Evolutionary conservation across 2,797 vertebrate species (phyloP).

Genomic region (Aphelocoma californica): DNA sequence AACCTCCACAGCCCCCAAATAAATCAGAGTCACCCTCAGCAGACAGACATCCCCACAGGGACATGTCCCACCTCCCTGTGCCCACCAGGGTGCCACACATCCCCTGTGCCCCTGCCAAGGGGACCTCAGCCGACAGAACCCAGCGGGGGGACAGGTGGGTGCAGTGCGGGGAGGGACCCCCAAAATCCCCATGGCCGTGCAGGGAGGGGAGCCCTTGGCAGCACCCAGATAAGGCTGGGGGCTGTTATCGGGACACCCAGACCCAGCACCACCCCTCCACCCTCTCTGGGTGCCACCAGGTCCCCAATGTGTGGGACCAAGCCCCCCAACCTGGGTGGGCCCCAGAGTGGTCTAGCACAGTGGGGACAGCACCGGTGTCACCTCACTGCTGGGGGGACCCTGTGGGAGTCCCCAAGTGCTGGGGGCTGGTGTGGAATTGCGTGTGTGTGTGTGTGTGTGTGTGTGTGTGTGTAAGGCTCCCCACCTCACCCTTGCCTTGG

Average conservation of each 20-base stretch:
- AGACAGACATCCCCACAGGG: rapidly evolving
- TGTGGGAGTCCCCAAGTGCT: rapidly evolving
- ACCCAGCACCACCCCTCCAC: neutral
- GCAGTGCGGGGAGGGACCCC: neutral
- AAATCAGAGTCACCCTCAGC: neutral
- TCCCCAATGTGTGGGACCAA: rapidly evolving
- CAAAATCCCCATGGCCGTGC: neutral
- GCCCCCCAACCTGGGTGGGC: neutral
- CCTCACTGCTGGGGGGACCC: neutral
- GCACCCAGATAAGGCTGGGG: neutral
- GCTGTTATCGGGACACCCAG: conserved; percentile 12
- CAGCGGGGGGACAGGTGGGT: rapidly evolving
- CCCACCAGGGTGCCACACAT: rapidly evolving
- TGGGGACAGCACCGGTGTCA: rapidly evolving
- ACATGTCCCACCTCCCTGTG: neutral
- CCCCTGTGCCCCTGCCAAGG: neutral
- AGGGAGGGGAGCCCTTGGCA: conserved; percentile 2
- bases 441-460: neutral
- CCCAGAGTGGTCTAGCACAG: rapidly evolving
- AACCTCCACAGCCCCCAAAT: neutral
- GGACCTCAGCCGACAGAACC: neutral
- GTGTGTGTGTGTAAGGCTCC: neutral
- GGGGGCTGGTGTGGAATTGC: rapidly evolving
- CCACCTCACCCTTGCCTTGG: neutral
- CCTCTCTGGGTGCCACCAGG: rapidly evolving